These are phyloP conservation scores for Oedothorax gibbosus DNA, from an alignment of 1,140 invertebrate genomes.

Conservation along the genomic window DNA sequence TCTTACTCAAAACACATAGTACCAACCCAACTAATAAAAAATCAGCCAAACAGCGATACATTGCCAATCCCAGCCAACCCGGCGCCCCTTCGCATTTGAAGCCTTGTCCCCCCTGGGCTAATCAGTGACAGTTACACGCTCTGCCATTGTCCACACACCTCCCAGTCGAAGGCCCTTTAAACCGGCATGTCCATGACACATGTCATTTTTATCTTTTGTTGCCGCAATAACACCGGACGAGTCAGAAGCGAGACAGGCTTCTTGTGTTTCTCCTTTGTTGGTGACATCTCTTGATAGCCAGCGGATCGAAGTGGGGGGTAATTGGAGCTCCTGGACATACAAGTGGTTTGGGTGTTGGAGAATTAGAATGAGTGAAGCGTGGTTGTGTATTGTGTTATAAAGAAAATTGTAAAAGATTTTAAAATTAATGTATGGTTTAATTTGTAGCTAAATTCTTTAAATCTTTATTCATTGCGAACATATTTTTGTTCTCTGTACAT, in stretches of 20 bases:
- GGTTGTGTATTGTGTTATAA: too few relatives aligned
- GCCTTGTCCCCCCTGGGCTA: slow-evolving; percentile 54
- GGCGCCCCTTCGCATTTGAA: slow-evolving; percentile 49
- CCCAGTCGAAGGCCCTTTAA: slow-evolving; percentile 48
- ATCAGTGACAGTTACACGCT: slow-evolving; percentile 59
- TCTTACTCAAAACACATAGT: too few relatives aligned
- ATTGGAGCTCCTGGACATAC: too few relatives aligned
- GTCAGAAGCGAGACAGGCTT: slow-evolving; percentile 2
- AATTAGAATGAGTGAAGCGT: too few relatives aligned
- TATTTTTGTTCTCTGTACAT: too few relatives aligned
- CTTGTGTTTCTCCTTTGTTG: slow-evolving; percentile 12
- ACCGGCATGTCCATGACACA: slow-evolving; percentile 51
- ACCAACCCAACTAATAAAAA: too few relatives aligned
- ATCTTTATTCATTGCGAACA: too few relatives aligned
- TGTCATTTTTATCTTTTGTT: slow-evolving; percentile 58
- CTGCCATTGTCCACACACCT: slow-evolving; percentile 45
- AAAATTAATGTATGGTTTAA: too few relatives aligned
- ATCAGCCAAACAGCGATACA: background rate
- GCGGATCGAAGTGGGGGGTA: too few relatives aligned
- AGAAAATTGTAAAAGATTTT: too few relatives aligned
- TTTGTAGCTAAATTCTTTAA: too few relatives aligned
- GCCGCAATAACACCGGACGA: slow-evolving; percentile 28
- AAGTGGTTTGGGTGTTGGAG: too few relatives aligned
- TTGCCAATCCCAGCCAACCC: slow-evolving; percentile 15
- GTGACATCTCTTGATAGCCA: background rate